Evolutionary conservation across 53 echinoderm and acorn worm species (phyloP), one percentile per base, ranked within the genome.

Genomic region (Mesocentrotus franciscanus): DNA sequence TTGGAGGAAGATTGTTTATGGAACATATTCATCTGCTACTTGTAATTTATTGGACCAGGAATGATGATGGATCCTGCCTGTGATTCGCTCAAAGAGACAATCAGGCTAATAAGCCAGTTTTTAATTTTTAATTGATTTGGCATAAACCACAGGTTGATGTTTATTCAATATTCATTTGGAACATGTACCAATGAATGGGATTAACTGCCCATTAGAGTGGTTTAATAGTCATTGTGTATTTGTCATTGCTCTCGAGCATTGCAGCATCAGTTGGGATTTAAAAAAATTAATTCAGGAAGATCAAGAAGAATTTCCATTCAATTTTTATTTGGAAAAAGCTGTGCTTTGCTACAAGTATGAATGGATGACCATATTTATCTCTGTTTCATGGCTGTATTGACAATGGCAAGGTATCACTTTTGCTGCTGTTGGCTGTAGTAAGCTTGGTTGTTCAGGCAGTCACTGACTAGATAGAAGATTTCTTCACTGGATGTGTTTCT

Each of bases 51-150:
- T 35, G 1, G 39, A 81, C 26, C 29, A 81, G 35, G 81, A 36
- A 35, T 81, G 81, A 81, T 81, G 16, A 75, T 8, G 4, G 36
- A 36, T 81, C 39, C 10, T 36, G 17, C 5, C 81, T 75, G 81
- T 15, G 39, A 58, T 58, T 3, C 15, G 58, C 20, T 87, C 57
- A 27, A 81, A 13, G 58, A 57, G 87, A 58, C 87, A 87, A 87
- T 87, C 27, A 27, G 58, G 22, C 10, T 58, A 57, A 57, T 57
- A 26, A 87, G 87, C 87, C 87, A 87, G 56, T 27, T 87, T 87
- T 87, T 87, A 57, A 87, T 87, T 87, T 27, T 58, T 57, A 87
- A 87, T 87, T 87, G 87, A 57, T 87, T 58, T 87, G 57, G 87
- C 57, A 87, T 58, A 29, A 57, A 29, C 87, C 87, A 12, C 12